These are phyloP conservation scores for Scomber scombrus DNA, from an alignment of 2,113 vertebrate genomes.

Conservation along the genomic window DNA sequence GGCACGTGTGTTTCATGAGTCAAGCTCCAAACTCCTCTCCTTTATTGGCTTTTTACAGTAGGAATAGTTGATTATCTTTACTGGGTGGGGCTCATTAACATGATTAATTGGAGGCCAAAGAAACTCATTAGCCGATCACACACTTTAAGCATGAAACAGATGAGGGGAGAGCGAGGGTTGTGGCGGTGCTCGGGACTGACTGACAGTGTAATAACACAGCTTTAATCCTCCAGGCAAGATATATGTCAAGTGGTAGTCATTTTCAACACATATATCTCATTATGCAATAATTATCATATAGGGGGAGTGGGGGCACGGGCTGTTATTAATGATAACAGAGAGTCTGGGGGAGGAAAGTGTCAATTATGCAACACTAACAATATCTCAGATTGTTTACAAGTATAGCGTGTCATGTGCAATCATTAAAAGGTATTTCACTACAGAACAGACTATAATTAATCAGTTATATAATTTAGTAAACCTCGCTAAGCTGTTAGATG, in stretches of 20 bases:
- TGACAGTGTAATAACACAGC: slow-evolving; percentile 60
- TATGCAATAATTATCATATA: slow-evolving; percentile 61
- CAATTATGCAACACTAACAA: slow-evolving; percentile 37
- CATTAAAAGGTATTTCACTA: slow-evolving; percentile 38
- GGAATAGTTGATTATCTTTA: slow-evolving; percentile 57
- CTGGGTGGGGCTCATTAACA: slow-evolving; percentile 71
- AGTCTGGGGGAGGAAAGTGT: slow-evolving; percentile 32
- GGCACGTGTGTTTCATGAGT: background rate
- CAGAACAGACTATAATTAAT: slow-evolving; percentile 18
- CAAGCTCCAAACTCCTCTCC: slow-evolving; percentile 29
- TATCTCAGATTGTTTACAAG: slow-evolving; percentile 47
- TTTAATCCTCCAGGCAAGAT: slow-evolving; percentile 62
- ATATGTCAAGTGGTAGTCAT: slow-evolving; percentile 62
- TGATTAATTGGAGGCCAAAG: slow-evolving; percentile 75
- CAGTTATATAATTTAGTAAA: slow-evolving; percentile 18
- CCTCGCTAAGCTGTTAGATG: slow-evolving; percentile 16
- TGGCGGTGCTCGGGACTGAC: slow-evolving; percentile 41
- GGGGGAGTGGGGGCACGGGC: background rate
- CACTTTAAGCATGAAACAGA: slow-evolving; percentile 62
- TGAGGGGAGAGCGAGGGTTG: slow-evolving; percentile 39
- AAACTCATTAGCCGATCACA: slow-evolving; percentile 69
- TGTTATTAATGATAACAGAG: slow-evolving; percentile 54
- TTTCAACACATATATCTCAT: slow-evolving; percentile 62
- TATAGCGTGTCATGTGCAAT: slow-evolving; percentile 16
- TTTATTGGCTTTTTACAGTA: slow-evolving; percentile 20